Conservation (phyloP, 2,888 invertebrate species). For the Drosophila borborema region DNA sequence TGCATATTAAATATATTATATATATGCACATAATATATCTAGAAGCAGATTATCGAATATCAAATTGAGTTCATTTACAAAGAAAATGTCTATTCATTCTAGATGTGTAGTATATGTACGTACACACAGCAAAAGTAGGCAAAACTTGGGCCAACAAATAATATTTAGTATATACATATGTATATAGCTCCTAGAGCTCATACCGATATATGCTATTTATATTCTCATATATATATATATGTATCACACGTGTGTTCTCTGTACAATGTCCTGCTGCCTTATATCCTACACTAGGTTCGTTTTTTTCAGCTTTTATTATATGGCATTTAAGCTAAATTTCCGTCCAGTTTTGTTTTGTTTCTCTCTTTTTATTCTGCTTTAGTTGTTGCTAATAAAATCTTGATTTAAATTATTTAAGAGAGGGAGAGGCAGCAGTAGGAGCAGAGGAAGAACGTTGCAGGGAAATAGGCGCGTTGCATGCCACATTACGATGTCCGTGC, state of each 20-base stretch:
- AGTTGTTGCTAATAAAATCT: conserved; percentile 50
- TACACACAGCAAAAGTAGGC: conserved; percentile 1
- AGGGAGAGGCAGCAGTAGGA: neutral
- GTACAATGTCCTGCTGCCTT: conserved; percentile 44
- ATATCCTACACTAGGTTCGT: conserved; percentile 8
- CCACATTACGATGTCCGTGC: conserved; percentile 48
- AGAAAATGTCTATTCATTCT: neutral
- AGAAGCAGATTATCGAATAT: conserved; percentile 1
- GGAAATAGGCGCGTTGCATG: conserved; percentile 53
- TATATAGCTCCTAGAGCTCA: neutral
- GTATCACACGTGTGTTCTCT: conserved; percentile 16
- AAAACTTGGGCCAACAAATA: conserved; percentile 4
- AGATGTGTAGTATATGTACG: neutral
- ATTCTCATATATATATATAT: conserved; percentile 4
- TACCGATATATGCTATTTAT: conserved; percentile 13
- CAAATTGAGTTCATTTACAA: conserved; percentile 20
- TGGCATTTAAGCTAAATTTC: conserved; percentile 56
- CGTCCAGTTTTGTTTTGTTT: conserved; percentile 18
- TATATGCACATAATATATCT: neutral
- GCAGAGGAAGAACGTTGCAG: neutral
- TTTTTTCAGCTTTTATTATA: conserved; percentile 18
- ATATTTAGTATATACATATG: neutral
- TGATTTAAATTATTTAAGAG: conserved; percentile 71
- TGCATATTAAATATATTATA: neutral
- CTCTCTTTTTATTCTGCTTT: conserved; percentile 15